Conservation (phyloP, 2,113 vertebrate species). For the Podarcis cretensis region DNA sequence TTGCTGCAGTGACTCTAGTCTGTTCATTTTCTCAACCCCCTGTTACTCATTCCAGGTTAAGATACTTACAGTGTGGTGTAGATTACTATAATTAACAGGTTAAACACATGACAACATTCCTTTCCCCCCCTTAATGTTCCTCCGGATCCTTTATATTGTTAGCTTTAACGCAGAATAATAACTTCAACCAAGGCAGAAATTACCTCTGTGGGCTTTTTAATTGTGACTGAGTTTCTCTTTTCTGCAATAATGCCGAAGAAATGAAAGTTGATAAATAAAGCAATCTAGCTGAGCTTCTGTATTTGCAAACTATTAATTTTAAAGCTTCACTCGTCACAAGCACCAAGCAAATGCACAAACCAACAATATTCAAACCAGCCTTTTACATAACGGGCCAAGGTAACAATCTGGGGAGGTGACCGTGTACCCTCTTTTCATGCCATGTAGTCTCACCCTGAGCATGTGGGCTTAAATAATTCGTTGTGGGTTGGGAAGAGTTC, state of each 20-base stretch:
- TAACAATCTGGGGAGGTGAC: not conserved
- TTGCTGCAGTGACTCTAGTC: conserved; percentile 47
- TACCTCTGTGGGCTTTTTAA: conserved; percentile 47
- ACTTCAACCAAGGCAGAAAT: conserved; percentile 61
- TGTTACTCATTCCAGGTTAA: conserved; percentile 63
- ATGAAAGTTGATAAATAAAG: conserved; percentile 69
- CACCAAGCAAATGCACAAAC: not conserved
- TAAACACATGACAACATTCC: conserved; percentile 66
- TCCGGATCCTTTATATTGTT: conserved; percentile 58
- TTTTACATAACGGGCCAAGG: not conserved
- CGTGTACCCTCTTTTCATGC: not conserved
- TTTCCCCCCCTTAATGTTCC: conserved; percentile 65
- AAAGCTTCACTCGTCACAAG: conserved; percentile 30
- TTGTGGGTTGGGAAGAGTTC: not conserved
- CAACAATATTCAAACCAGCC: not conserved
- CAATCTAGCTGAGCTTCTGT: conserved; percentile 51
- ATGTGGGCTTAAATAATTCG: not conserved
- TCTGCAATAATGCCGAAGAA: conserved; percentile 67
- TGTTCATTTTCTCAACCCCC: conserved; percentile 64
- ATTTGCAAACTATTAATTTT: conserved; percentile 56
- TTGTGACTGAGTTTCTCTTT: conserved; percentile 60
- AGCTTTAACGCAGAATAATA: conserved; percentile 51
- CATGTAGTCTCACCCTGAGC: too few species aligned
- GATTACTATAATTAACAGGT: conserved; percentile 70
- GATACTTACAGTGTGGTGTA: conserved; percentile 60